Conservation (phyloP, 2,888 invertebrate species). For the Xanthorhoe designata region DNA sequence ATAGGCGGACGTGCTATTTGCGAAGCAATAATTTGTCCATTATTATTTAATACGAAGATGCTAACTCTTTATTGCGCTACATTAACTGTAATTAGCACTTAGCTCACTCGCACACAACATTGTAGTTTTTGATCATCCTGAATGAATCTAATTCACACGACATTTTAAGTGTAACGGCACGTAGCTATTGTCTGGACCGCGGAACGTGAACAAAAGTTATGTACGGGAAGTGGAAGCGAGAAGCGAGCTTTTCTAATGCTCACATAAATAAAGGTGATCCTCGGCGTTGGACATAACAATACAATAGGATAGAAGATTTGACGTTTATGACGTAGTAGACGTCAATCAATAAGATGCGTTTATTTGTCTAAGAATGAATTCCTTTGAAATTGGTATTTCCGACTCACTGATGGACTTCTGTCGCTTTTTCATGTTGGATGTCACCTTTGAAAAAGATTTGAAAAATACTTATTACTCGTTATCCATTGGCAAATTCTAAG, state of each 20-base stretch:
- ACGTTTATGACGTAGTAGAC: background rate
- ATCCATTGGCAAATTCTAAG: no score
- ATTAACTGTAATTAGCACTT: slow-evolving; percentile 41
- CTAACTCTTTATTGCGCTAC: slow-evolving; percentile 36
- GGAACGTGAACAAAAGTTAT: slow-evolving; percentile 52
- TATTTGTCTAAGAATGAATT: background rate
- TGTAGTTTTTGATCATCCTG: slow-evolving; percentile 43
- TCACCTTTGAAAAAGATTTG: background rate
- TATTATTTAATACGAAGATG: slow-evolving; percentile 31
- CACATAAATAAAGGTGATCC: slow-evolving; percentile 58
- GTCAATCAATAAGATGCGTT: no score
- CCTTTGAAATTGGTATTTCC: background rate
- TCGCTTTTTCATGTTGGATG: no score
- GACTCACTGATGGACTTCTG: no score
- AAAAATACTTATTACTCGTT: background rate
- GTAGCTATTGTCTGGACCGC: slow-evolving; percentile 49
- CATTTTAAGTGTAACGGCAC: slow-evolving; percentile 61
- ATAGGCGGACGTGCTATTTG: slow-evolving; percentile 26
- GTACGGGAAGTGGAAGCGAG: slow-evolving; percentile 61
- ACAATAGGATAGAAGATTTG: slow-evolving; percentile 26
- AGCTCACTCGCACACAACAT: slow-evolving; percentile 35
- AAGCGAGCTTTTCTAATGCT: slow-evolving; percentile 60
- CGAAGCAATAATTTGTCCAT: slow-evolving; percentile 29
- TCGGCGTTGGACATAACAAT: slow-evolving; percentile 38
- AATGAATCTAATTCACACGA: slow-evolving; percentile 57